phyloP scores from a whole-genome alignment of 2,797 vertebrate species.

The Leptoclinus maculatus region DNA sequence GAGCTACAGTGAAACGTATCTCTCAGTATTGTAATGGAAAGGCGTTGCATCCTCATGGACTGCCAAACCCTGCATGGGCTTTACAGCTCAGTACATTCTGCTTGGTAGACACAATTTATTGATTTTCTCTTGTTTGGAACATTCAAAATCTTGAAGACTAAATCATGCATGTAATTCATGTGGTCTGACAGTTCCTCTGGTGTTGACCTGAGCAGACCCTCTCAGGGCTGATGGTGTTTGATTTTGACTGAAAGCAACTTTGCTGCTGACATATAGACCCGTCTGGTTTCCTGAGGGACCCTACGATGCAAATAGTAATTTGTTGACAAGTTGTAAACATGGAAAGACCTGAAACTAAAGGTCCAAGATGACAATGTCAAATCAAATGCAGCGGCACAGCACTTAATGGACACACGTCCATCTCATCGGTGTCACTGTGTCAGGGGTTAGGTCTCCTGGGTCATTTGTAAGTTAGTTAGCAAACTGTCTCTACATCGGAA shows the following conservation, averaged over 20 bases:
- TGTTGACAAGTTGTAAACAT: conserved; percentile 56
- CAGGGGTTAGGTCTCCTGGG: not conserved
- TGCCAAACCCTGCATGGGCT: not conserved
- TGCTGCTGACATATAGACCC: conserved; percentile 62
- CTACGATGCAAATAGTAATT: conserved; percentile 66
- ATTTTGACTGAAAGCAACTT: conserved; percentile 39
- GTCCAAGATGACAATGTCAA: conserved; percentile 41
- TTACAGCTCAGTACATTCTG: conserved; percentile 13
- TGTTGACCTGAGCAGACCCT: conserved; percentile 44
- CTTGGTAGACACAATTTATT: conserved; percentile 23
- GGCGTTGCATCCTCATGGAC: not conserved
- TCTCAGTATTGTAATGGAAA: conserved; percentile 17
- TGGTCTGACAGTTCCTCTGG: conserved; percentile 24
- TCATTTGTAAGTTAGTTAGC: not conserved
- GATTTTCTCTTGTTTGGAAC: conserved; percentile 31
- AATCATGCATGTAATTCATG: conserved; percentile 56
- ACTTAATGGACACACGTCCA: conserved; percentile 5
- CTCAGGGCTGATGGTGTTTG: conserved; percentile 25
- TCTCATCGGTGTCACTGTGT: not conserved
- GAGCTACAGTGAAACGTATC: conserved; percentile 22
- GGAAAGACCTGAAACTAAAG: conserved; percentile 29
- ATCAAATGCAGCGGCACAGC: conserved; percentile 29
- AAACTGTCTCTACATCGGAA: conserved; percentile 4
- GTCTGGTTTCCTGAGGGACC: conserved; percentile 39
- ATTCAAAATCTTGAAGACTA: conserved; percentile 33